Evolutionary conservation across 2,797 vertebrate genomes (phyloP), one percentile per base, ranked within the genome.

Genomic region (Margarornis squamiger): DNA sequence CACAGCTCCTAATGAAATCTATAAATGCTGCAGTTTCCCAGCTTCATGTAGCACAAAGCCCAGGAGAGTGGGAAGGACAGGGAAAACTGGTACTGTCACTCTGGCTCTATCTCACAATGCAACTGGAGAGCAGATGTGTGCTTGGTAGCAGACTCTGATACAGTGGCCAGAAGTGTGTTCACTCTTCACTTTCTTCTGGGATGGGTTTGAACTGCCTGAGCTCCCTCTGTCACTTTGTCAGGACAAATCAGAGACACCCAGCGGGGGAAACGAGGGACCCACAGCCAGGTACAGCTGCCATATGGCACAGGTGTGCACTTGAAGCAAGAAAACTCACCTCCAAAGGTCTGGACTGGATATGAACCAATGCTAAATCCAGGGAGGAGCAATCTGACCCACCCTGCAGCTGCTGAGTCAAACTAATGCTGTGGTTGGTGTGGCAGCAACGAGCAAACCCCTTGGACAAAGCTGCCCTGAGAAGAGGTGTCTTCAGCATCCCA

Each of bases 401-500:
- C 39, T 75, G 73, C 30, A 87, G 67, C 30, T 85, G 81, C 32
- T 59, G 67, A 38, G 48, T 58, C 63, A 59, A 72, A 90, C 6
- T 4, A 14, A 81, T 88, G 51, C 55, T 61, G 17, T 66, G 2
- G 0, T 30, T 0, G 0, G 7, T 54, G 59, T n/a, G n/a, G 30
- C 3, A 0, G 49, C 19, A 61, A 39, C 0, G 0, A 80, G 41
- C 41, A 90, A 90, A 81, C 22, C 24, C 46, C n/a, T 75, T 32
- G 34, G 62, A 86, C 67, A 84, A 83, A 93, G 73, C 83, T 79
- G 70, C 32, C 34, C 70, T 1, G 3, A 73, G 41, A 61, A 32
- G 54, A 87, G 27, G 12, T n/a, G 24, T 41, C 88, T 81, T 93
- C 70, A 88, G 59, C 77, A 95, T 93, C 93, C 51, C 48, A 23